A percentile compares a stretch with the other conserved stretches of the same genome.
These are phyloP conservation scores for Agriopis aurantiaria DNA, from an alignment of 2,888 invertebrate species.

Conservation along the genomic window DNA sequence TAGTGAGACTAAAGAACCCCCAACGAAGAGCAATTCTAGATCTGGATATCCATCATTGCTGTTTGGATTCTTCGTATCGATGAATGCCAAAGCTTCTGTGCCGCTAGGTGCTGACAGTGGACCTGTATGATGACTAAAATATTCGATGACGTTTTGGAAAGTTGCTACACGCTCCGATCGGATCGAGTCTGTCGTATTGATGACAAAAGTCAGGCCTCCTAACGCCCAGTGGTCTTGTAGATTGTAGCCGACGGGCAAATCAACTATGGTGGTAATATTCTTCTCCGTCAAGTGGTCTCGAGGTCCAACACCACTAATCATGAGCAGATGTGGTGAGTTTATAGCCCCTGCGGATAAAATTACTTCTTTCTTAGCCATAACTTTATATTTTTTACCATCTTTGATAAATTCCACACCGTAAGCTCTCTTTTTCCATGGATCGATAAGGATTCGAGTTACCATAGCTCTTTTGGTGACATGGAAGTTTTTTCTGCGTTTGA, in stretches of 20 bases:
- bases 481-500: conserved; percentile 86
- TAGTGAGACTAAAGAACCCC: conserved; percentile 79
- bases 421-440: conserved; percentile 80
- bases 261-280: conserved; percentile 85
- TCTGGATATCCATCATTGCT: conserved; percentile 84
- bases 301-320: conserved; percentile 93
- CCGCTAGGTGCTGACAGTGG: conserved; percentile 72
- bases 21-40: conserved; percentile 85
- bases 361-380: conserved; percentile 88
- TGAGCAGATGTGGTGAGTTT: conserved; percentile 92
- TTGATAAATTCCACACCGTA: conserved; percentile 87
- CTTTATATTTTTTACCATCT: conserved; percentile 70
- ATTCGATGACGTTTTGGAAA: conserved; percentile 82
- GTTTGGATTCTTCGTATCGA: conserved; percentile 80
- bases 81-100: conserved; percentile 82
- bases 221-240: conserved; percentile 92
- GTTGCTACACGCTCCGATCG: conserved; percentile 82
- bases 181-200: conserved; percentile 89
- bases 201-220: conserved; percentile 89
- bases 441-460: conserved; percentile 87
- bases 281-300: conserved; percentile 85
- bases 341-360: conserved; percentile 93
- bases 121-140: conserved; percentile 75
- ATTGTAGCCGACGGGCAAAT: conserved; percentile 90
- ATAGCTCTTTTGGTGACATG: conserved; percentile 87